These are phyloP conservation scores for Pseudochaenichthys georgianus DNA, from an alignment of 2,797 vertebrate genomes.

Conservation along the genomic window DNA sequence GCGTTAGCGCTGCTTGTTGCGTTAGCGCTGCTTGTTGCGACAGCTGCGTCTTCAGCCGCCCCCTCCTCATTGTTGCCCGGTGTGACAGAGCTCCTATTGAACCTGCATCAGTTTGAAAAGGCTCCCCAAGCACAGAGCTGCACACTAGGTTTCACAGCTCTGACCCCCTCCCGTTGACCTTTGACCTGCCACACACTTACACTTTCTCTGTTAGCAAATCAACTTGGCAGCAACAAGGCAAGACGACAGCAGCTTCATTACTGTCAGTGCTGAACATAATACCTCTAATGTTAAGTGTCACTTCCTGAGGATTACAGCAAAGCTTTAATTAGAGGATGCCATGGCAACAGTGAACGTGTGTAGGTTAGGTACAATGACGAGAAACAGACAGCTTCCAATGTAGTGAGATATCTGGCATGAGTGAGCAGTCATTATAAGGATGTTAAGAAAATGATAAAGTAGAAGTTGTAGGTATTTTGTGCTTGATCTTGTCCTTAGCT, in stretches of 20 bases:
- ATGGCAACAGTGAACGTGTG: constrained; percentile 63
- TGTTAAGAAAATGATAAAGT: not conserved
- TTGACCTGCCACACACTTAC: constrained; percentile 15
- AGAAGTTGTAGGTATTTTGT: not conserved
- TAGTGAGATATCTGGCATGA: constrained; percentile 27
- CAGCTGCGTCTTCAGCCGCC: constrained; percentile 60
- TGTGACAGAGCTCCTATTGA: constrained; percentile 29
- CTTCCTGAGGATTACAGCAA: constrained; percentile 65
- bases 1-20: too few species aligned
- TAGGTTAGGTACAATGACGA: constrained; percentile 41
- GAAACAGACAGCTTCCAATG: constrained; percentile 58
- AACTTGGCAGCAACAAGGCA: constrained; percentile 38
- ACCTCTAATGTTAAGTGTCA: constrained; percentile 65
- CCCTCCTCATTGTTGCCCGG: constrained; percentile 38
- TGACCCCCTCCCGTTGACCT: constrained; percentile 11
- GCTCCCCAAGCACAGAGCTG: constrained; percentile 8
- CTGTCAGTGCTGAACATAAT: constrained; percentile 53
- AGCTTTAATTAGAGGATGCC: constrained; percentile 72
- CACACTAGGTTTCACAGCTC: constrained; percentile 5
- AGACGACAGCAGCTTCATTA: constrained; percentile 53
- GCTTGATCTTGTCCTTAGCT: not conserved
- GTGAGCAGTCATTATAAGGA: constrained; percentile 6
- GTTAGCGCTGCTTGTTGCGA: constrained; percentile 23
- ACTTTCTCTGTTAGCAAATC: constrained; percentile 39
- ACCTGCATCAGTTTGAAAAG: constrained; percentile 31